These are phyloP conservation scores for Abrostola tripartita DNA, from an alignment of 2,888 invertebrate species.

Conservation along the genomic window DNA sequence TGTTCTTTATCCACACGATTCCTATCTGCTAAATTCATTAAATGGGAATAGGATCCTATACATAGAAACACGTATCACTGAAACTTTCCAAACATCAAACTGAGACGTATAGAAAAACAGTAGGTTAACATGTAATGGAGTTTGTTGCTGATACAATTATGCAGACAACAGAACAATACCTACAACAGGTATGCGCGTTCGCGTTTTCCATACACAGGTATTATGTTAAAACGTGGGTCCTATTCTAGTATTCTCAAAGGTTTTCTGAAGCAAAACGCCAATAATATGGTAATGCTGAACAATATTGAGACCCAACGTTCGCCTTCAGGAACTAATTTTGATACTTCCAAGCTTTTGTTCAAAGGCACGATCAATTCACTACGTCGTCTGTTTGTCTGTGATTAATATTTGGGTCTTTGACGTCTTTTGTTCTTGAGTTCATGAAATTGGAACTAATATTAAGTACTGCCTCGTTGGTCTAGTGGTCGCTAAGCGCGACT, in stretches of 20 bases:
- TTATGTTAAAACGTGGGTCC: constrained; percentile 16
- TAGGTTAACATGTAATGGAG: too few relatives aligned
- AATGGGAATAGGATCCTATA: too few relatives aligned
- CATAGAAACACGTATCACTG: too few relatives aligned
- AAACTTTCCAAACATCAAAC: too few relatives aligned
- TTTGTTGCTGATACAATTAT: not conserved
- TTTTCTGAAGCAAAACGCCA: constrained; percentile 29
- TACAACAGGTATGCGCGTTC: not conserved
- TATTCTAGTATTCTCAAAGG: not conserved
- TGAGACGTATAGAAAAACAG: too few relatives aligned
- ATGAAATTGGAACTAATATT: not conserved
- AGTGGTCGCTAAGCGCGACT: too few relatives aligned
- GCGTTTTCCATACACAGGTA: constrained; percentile 1
- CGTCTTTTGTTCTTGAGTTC: constrained; percentile 21
- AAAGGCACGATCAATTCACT: constrained; percentile 29
- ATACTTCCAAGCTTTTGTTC: constrained; percentile 40
- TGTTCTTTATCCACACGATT: too few relatives aligned
- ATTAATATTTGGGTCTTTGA: constrained; percentile 34
- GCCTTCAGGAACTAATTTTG: constrained; percentile 45
- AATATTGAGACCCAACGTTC: constrained; percentile 36
- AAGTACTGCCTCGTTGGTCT: too few relatives aligned
- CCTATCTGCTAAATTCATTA: too few relatives aligned
- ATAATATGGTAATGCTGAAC: constrained; percentile 52
- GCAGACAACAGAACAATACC: not conserved
- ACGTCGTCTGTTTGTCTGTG: constrained; percentile 20